A percentile compares a stretch with the other conserved stretches of the same genome.
phyloP scores from a whole-genome alignment of 2,797 vertebrate genomes.

The Sebastes steindachneri region DNA sequence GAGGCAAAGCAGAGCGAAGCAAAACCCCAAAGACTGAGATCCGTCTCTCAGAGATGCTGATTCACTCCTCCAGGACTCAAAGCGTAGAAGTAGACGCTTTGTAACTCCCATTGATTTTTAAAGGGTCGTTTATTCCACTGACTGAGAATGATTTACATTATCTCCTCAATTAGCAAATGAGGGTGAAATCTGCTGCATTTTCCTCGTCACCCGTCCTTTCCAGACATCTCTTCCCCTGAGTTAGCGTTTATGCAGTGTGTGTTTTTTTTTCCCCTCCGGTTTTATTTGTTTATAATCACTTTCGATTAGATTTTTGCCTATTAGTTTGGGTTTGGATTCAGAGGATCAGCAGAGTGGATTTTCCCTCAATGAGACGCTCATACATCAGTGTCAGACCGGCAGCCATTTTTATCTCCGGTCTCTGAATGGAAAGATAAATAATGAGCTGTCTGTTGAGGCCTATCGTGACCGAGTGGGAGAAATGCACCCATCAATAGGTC shows the following conservation, averaged over 20 bases:
- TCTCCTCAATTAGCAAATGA: slow-evolving; percentile 85
- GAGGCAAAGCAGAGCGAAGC: slow-evolving; percentile 24
- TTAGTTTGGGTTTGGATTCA: slow-evolving; percentile 49
- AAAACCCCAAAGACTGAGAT: slow-evolving; percentile 17
- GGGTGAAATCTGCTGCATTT: slow-evolving; percentile 59
- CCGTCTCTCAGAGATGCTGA: slow-evolving; percentile 56
- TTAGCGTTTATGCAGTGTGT: slow-evolving; percentile 29
- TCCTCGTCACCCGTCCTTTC: slow-evolving; percentile 31
- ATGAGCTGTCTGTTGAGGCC: slow-evolving; percentile 58
- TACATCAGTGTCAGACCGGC: slow-evolving; percentile 74
- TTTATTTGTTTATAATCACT: slow-evolving; percentile 64
- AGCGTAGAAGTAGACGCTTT: slow-evolving; percentile 29
- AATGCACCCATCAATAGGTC: slow-evolving; percentile 41
- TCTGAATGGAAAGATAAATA: slow-evolving; percentile 68
- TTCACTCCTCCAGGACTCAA: slow-evolving; percentile 55
- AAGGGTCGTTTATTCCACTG: slow-evolving; percentile 62
- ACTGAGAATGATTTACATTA: slow-evolving; percentile 81
- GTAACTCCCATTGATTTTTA: slow-evolving; percentile 76
- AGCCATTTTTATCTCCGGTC: slow-evolving; percentile 62
- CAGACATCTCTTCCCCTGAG: slow-evolving; percentile 39
- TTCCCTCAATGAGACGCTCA: slow-evolving; percentile 50
- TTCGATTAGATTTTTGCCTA: slow-evolving; percentile 64
- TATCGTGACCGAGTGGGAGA: slow-evolving; percentile 32
- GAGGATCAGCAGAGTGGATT: slow-evolving; percentile 58
- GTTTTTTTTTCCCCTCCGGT: background rate